These are phyloP conservation scores for Philotrypesis tridentata DNA, from an alignment of 1,140 invertebrate species.

Conservation along the genomic window DNA sequence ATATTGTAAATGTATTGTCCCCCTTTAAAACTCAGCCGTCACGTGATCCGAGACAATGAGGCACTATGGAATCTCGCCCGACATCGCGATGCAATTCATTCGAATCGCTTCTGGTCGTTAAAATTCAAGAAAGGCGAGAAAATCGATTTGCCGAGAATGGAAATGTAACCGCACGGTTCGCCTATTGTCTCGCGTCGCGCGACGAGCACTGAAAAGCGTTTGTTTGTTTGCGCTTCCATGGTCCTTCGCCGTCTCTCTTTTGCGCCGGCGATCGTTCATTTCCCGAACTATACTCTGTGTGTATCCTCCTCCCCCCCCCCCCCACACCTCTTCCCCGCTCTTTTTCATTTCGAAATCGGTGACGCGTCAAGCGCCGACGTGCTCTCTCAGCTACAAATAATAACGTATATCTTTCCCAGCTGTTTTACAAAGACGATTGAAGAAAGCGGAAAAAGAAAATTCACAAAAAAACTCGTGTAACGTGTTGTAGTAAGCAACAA, in stretches of 20 bases:
- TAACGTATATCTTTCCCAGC: background rate
- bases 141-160: background rate
- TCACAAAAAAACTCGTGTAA: background rate
- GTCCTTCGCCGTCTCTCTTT: background rate
- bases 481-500: background rate
- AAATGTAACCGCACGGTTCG: background rate
- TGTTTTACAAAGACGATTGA: slow-evolving; percentile 18
- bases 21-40: background rate
- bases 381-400: background rate
- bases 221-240: slow-evolving; percentile 31
- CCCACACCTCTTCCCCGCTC: no score
- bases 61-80: background rate
- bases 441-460: background rate
- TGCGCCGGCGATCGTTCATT: background rate
- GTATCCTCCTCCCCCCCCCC: no score
- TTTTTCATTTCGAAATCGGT: background rate
- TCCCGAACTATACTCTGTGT: background rate
- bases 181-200: slow-evolving; percentile 28
- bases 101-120: background rate
- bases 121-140: background rate
- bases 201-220: background rate
- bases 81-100: background rate
- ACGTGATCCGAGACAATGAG: slow-evolving; percentile 24
- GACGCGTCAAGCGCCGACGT: background rate
- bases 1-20: slow-evolving; percentile 7